Evolutionary conservation across 2,888 invertebrate genomes (phyloP), one percentile per base, ranked within the genome.

Genomic region (Notocelia uddmanniana): DNA sequence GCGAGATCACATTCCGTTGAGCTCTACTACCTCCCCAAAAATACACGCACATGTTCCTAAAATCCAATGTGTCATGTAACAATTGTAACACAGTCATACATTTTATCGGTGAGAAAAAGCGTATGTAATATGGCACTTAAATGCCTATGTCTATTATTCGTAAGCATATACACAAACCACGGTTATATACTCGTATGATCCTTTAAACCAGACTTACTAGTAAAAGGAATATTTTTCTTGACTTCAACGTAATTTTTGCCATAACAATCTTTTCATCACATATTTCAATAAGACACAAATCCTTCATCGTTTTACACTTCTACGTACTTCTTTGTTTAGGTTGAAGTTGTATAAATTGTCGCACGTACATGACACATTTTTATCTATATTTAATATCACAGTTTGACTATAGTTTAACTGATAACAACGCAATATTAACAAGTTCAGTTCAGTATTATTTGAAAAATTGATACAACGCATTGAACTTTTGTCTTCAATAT

Each of bases 311-410:
- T 41, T 41, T 41, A 41, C 15, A 41, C 5, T 5, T 15, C n/a
- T n/a, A n/a, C n/a, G n/a, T n/a, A n/a, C n/a, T n/a, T n/a, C n/a
- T n/a, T n/a, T n/a, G n/a, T n/a, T n/a, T n/a, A n/a, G n/a, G n/a
- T n/a, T 45, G n/a, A 41, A 60, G 34, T 64, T 37, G 52, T 64
- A 37, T 11, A 54, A 64, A 54, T 52, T 52, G 63, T 21, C 63
- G 21, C 63, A 64, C 63, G 63, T 52, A 64, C 52, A n/a, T 54
- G 63, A 54, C 64, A 37, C 23, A 54, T 54, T 64, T 64, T 64
- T 64, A 54, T 64, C 52, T 64, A 21, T 54, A 64, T 37, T 23
- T 52, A n/a, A 55, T 55, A 23, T 26, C 26, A n/a, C 9, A 9
- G 23, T 54, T 54, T 54, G 6, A 54, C 21, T n/a, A 55, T 31